Evolutionary conservation across 2,888 invertebrate species (phyloP).

Genomic region (Choreutis nemorana): DNA sequence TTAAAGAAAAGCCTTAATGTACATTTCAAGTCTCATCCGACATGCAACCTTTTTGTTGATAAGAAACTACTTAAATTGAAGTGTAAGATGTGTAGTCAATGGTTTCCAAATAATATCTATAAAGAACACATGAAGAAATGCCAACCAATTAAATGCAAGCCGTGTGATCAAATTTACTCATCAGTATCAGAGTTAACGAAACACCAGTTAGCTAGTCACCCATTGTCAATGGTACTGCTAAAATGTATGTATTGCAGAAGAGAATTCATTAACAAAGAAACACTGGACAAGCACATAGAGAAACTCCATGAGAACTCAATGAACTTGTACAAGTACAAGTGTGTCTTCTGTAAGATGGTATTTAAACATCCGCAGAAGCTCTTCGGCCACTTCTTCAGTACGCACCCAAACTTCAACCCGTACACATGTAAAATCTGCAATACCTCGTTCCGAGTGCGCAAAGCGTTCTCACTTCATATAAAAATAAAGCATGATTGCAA

Average conservation of each 20-base stretch:
- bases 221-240: slow-evolving; percentile 20
- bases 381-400: slow-evolving; percentile 36
- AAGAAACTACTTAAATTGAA: too few species aligned
- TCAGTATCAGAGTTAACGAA: slow-evolving; percentile 21
- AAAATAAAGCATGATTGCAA: slow-evolving; percentile 36
- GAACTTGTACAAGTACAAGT: slow-evolving; percentile 42
- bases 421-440: slow-evolving; percentile 45
- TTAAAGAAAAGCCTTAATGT: slow-evolving; percentile 17
- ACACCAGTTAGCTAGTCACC: slow-evolving; percentile 29
- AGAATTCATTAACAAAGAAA: slow-evolving; percentile 27
- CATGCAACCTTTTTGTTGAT: too few species aligned
- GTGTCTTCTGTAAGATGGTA: slow-evolving; percentile 26
- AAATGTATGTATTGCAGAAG: slow-evolving; percentile 32
- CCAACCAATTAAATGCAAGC: slow-evolving; percentile 24
- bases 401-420: slow-evolving; percentile 35
- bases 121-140: slow-evolving; percentile 22
- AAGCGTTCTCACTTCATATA: slow-evolving; percentile 42
- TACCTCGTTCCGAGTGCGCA: slow-evolving; percentile 29
- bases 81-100: too few species aligned
- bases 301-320: slow-evolving; percentile 23
- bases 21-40: slow-evolving; percentile 15
- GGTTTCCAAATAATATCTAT: too few species aligned
- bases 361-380: slow-evolving; percentile 43
- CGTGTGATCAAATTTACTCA: slow-evolving; percentile 25
- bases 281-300: slow-evolving; percentile 33